Base-by-base conservation (phyloP, 2,797 vertebrate genomes). In the Silurus aristotelis region DNA sequence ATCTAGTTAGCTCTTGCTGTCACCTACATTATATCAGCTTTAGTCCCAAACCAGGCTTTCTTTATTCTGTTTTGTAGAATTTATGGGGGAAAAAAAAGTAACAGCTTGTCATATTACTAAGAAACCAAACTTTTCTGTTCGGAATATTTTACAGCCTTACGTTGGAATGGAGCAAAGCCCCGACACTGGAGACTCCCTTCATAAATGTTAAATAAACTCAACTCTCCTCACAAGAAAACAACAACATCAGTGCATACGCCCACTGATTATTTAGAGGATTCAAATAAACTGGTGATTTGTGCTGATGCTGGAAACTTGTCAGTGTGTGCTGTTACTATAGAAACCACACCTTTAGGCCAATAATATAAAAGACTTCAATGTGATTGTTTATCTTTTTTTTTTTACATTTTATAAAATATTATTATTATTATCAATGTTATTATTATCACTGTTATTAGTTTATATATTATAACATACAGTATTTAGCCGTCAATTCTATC, bases 281-380 rank as follows among this genome's bases (percentile, higher is more conserved):
- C 4, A 70, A 43, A 46, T 10, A 20, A 43, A 20, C 31, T 14
- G 38, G 8, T 43, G 38, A 20, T 70, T 22, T 22, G 9, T 1
- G 12, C n/a, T 15, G 13, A 66, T 5, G 17, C 19, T 20, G 68
- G 38, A 71, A 71, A 46, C 1, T 13, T 2, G n/a, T 64, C 63
- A 2, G 19, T 22, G 1, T 25, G 71, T 15, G 22, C 71, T 25
- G 25, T 38, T 76, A 19, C 84, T 83, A 83, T 46, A 52, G 72
- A 68, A 38, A 75, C 71, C 86, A 71, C 31, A 80, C 13, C 68
- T 76, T 73, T 68, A 17, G 82, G 58, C 56, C 31, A 43, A 78
- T 61, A 27, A 78, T 5, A 78, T 61, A 43, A 19, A 14, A 46
- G 58, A 78, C 19, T 22, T 31, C 9, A 19, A 31, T 31, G 17